phyloP scores from a whole-genome alignment of 2,797 vertebrate genomes.

The Hozukius guyotensis region DNA sequence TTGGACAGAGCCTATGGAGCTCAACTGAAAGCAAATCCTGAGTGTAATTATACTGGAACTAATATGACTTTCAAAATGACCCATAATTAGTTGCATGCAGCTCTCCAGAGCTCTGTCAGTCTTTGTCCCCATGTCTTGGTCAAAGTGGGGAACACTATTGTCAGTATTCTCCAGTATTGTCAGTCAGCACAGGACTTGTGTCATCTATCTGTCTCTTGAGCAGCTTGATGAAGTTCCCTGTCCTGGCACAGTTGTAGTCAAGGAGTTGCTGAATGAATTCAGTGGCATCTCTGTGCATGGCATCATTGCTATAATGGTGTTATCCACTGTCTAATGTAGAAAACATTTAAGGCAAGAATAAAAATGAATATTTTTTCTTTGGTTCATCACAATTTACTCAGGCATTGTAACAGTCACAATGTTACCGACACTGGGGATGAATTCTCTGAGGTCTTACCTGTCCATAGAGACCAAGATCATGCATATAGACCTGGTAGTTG shows the following conservation, averaged over 20 bases:
- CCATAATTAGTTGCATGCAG: slow-evolving; percentile 65
- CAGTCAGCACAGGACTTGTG: not conserved
- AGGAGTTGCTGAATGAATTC: no score
- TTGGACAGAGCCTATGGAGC: slow-evolving; percentile 32
- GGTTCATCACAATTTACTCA: no score
- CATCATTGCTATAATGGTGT: no score
- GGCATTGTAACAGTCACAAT: no score
- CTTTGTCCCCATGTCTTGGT: slow-evolving; percentile 54
- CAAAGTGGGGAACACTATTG: slow-evolving; percentile 30
- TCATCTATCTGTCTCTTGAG: not conserved
- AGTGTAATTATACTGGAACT: slow-evolving; percentile 72
- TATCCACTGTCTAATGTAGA: no score
- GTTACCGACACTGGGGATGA: no score
- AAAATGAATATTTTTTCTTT: no score
- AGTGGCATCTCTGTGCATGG: no score
- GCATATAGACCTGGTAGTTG: no score
- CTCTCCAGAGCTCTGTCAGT: slow-evolving; percentile 46
- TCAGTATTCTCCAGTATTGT: slow-evolving; percentile 27
- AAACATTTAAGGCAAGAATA: no score
- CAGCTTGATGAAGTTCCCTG: not conserved
- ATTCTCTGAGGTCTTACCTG: no score
- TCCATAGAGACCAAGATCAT: no score
- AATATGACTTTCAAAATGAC: slow-evolving; percentile 73
- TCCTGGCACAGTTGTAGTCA: not conserved
- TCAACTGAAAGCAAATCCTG: slow-evolving; percentile 53